Evolutionary conservation across 2,888 invertebrate genomes (phyloP).

Genomic region (Dynastes hyllus): DNA sequence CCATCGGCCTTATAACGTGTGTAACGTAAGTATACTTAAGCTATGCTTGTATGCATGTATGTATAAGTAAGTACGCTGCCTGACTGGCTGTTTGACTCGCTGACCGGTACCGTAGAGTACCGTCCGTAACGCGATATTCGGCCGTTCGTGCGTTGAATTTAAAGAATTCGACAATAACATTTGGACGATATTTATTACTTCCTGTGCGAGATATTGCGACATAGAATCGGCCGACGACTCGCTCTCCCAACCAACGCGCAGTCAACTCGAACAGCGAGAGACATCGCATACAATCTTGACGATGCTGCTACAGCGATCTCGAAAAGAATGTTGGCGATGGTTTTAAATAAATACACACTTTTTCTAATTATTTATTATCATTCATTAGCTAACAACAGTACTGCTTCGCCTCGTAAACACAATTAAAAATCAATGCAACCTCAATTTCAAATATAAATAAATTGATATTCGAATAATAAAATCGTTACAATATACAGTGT

Average conservation of each 20-base stretch:
- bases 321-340: background rate
- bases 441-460: too few relatives aligned
- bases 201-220: constrained; percentile 45
- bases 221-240: constrained; percentile 30
- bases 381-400: too few relatives aligned
- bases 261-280: background rate
- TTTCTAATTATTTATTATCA: too few relatives aligned
- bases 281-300: constrained; percentile 1
- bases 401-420: too few relatives aligned
- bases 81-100: background rate
- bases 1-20: background rate
- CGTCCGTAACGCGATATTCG: constrained; percentile 43
- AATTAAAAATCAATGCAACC: too few relatives aligned
- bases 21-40: too few relatives aligned
- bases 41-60: too few relatives aligned
- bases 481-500: too few relatives aligned
- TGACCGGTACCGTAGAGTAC: constrained; percentile 6
- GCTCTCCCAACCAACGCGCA: constrained; percentile 15
- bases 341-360: too few relatives aligned
- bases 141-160: constrained; percentile 44
- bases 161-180: constrained; percentile 48
- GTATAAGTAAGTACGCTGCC: constrained; percentile 1
- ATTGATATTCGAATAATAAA: too few relatives aligned
- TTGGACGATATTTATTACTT: constrained; percentile 46
- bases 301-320: background rate